Conservation (phyloP, 2,888 invertebrate species). For the Lutraria lutraria region DNA sequence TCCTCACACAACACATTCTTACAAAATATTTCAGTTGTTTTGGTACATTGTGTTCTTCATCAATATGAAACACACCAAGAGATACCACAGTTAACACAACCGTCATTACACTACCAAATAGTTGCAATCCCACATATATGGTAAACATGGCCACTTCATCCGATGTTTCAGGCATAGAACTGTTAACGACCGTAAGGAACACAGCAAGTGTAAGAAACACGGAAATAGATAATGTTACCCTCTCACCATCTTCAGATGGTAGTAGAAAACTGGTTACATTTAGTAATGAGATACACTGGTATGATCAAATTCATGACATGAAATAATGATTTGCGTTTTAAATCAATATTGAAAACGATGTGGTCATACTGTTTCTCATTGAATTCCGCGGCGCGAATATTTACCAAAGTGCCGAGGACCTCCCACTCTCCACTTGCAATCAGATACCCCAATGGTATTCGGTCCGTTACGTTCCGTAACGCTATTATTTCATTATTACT, state of each 20-base stretch:
- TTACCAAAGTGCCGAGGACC: conserved; percentile 8
- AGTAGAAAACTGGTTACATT: conserved; percentile 68
- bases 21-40: conserved; percentile 26
- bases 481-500: conserved; percentile 47
- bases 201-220: conserved; percentile 72
- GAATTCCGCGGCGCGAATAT: neutral
- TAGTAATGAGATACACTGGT: conserved; percentile 67
- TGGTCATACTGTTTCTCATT: conserved; percentile 45
- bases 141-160: conserved; percentile 72
- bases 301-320: conserved; percentile 68
- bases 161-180: conserved; percentile 71
- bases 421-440: conserved; percentile 60
- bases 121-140: conserved; percentile 68
- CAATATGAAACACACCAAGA: conserved; percentile 61
- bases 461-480: conserved; percentile 17
- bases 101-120: conserved; percentile 69
- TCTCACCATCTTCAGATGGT: conserved; percentile 60
- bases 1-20: conserved; percentile 43
- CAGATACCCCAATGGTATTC: conserved; percentile 27
- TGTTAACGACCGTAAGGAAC: conserved; percentile 69
- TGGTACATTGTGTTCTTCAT: conserved; percentile 52
- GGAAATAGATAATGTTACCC: conserved; percentile 62
- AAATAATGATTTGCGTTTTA: conserved; percentile 65
- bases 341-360: conserved; percentile 37
- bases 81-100: conserved; percentile 68